Conservation (phyloP, 1,140 invertebrate genomes). For the Drosophila dunni region DNA sequence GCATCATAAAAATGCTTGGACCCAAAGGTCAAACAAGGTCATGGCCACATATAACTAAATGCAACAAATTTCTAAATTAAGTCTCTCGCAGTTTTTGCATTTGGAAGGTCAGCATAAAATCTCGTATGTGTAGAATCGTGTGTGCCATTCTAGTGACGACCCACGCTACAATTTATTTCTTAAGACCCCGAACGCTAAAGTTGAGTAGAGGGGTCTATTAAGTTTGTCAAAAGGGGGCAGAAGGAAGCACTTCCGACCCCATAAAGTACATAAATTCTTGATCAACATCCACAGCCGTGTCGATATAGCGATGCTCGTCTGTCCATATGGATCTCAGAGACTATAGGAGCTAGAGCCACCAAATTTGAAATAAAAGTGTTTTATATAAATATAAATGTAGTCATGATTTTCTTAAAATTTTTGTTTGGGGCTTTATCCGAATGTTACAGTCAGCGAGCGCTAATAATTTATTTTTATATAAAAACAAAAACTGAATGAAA, state of each 20-base stretch:
- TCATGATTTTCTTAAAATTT: constrained; percentile 29
- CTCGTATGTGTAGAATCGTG: constrained; percentile 3
- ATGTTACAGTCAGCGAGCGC: constrained; percentile 52
- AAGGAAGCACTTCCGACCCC: no score
- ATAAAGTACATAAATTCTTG: no score
- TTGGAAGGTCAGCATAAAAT: constrained; percentile 20
- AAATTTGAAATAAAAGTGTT: not conserved
- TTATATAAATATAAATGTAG: constrained; percentile 36
- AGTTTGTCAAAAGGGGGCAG: no score
- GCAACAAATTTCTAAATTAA: constrained; percentile 13
- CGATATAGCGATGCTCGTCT: no score
- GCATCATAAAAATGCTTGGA: constrained; percentile 9
- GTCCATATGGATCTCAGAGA: no score
- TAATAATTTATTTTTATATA: constrained; percentile 70
- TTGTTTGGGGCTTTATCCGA: constrained; percentile 48
- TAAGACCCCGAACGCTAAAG: no score
- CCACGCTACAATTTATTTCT: constrained; percentile 22
- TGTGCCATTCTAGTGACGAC: not conserved
- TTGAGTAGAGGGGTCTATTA: no score
- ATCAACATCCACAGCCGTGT: no score
- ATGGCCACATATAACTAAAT: constrained; percentile 48
- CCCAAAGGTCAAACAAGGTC: constrained; percentile 69
- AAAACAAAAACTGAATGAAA: constrained; percentile 9
- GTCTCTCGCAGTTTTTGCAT: not conserved
- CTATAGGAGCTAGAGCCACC: no score